phyloP scores from a whole-genome alignment of 2,797 vertebrate species.

The Columba guinea region DNA sequence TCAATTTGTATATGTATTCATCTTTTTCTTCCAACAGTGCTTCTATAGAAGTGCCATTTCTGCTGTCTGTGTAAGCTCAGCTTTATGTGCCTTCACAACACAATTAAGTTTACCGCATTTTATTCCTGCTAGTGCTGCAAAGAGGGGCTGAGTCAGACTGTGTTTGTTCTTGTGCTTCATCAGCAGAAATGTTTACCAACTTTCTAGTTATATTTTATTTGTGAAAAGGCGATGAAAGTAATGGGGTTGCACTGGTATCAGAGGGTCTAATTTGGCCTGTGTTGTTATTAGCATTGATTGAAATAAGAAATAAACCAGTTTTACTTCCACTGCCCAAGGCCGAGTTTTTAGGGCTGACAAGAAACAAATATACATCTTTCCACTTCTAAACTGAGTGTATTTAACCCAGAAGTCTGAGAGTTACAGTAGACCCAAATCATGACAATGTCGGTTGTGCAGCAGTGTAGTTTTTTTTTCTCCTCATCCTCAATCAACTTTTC shows the following conservation, averaged over 20 bases:
- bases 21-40: not conserved
- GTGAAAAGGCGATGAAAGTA: not conserved
- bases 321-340: not conserved
- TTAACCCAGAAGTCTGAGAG: not conserved
- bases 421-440: not conserved
- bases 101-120: constrained; percentile 36
- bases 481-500: rapidly evolving
- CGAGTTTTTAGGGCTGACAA: not conserved
- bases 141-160: constrained; percentile 29
- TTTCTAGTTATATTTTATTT: constrained; percentile 8
- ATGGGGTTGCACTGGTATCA: not conserved
- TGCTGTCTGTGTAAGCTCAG: constrained; percentile 36
- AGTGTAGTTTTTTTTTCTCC: not conserved
- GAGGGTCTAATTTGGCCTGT: not conserved
- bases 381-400: not conserved
- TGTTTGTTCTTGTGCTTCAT: constrained; percentile 29
- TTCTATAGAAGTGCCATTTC: constrained; percentile 17
- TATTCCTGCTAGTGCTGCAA: constrained; percentile 24
- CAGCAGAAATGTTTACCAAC: constrained; percentile 51
- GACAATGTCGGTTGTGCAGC: not conserved
- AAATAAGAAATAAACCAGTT: not conserved
- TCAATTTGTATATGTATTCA: not conserved
- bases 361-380: not conserved
- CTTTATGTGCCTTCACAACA: constrained; percentile 30
- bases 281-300: not conserved